Percentiles rank a stretch among this genome's conserved stretches.
phyloP scores from a whole-genome alignment of 37 sponge, comb jelly and placozoan genomes.

The Ianthella basta region DNA sequence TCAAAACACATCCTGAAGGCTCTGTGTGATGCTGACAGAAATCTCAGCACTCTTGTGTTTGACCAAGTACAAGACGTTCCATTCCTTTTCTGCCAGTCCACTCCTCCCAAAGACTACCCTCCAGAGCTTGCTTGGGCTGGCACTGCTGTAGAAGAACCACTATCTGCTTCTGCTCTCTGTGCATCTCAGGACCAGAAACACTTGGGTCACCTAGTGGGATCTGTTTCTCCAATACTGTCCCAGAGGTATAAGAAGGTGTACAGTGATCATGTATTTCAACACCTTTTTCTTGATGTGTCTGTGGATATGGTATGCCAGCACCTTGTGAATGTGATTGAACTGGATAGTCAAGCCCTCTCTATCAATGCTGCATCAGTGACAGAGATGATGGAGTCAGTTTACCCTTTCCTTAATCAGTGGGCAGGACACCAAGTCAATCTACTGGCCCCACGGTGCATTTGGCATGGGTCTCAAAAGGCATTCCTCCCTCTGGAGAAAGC shows the following conservation, averaged over 20 bases:
- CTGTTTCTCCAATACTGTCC: constrained; percentile 27
- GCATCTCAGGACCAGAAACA: neutral
- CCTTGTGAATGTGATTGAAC: neutral
- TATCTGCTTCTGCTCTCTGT: constrained; percentile 23
- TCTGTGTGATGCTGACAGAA: no score
- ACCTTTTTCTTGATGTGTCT: neutral
- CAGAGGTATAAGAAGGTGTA: neutral
- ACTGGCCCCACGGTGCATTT: neutral
- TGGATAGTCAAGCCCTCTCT: neutral
- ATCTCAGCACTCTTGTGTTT: neutral
- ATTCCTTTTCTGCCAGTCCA: constrained; percentile 16
- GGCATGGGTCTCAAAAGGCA: neutral
- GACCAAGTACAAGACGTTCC: neutral
- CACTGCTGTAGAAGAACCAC: neutral
- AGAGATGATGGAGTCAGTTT: neutral
- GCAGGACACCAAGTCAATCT: neutral
- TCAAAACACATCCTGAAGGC: neutral
- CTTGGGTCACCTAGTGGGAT: constrained; percentile 24
- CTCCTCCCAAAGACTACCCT: constrained; percentile 33
- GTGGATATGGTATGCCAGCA: neutral
- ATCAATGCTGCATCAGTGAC: neutral
- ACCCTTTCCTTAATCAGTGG: neutral
- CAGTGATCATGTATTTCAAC: neutral
- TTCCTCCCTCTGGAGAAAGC: neutral
- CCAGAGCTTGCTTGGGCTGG: constrained; percentile 39